Percentiles rank a stretch among this genome's conserved stretches.
These are phyloP conservation scores for Macrophya annulata DNA, from an alignment of 2,888 invertebrate species.

Conservation along the genomic window DNA sequence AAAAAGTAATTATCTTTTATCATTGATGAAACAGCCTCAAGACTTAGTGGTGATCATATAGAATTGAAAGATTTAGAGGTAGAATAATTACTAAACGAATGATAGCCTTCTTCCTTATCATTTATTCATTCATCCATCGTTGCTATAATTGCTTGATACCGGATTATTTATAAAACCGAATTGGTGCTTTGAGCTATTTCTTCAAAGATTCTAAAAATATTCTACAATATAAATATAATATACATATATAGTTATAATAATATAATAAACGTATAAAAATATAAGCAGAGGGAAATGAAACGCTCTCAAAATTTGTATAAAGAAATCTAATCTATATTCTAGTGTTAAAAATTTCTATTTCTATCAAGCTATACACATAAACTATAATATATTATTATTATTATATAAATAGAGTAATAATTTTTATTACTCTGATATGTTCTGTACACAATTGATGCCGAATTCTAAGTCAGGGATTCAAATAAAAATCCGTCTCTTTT, in stretches of 20 bases:
- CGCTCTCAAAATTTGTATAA: conserved; percentile 70
- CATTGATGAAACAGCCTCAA: background rate
- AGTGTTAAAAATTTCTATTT: conserved; percentile 64
- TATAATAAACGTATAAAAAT: conserved; percentile 44
- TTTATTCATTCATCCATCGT: conserved; percentile 28
- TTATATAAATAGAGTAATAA: background rate
- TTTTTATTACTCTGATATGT: conserved; percentile 33
- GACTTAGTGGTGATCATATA: background rate
- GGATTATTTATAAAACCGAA: conserved; percentile 11
- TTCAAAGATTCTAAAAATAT: conserved; percentile 32
- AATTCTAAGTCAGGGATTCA: conserved; percentile 42
- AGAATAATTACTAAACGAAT: background rate
- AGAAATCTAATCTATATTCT: conserved; percentile 64
- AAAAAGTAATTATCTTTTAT: background rate
- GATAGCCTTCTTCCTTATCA: background rate
- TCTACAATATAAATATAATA: conserved; percentile 35
- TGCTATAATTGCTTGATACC: conserved; percentile 19
- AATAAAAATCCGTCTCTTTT: conserved; percentile 45
- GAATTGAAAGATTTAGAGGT: background rate
- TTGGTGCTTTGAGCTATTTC: conserved; percentile 16
- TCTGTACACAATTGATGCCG: conserved; percentile 34
- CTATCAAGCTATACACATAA: conserved; percentile 23
- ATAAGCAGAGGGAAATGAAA: conserved; percentile 70
- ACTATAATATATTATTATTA: no score
- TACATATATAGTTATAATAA: conserved; percentile 55